phyloP scores from a whole-genome alignment of 2,888 invertebrate genomes.

The Adelognathus sp. region DNA sequence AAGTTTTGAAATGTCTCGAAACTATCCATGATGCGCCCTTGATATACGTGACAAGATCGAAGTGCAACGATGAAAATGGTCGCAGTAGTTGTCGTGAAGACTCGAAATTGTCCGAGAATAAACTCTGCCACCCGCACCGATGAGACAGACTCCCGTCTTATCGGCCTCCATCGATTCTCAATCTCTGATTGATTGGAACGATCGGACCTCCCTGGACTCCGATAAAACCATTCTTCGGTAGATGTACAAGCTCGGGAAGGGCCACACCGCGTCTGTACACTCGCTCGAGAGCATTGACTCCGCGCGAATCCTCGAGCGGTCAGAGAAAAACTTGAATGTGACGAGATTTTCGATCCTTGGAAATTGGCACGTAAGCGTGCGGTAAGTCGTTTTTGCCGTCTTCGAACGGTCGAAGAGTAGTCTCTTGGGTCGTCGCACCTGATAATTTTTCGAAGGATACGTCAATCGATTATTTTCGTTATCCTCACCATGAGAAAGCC shows the following conservation, averaged over 20 bases:
- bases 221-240: neutral
- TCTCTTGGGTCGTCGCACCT: conserved; percentile 21
- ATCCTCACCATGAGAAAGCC: neutral
- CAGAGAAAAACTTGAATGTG: conserved; percentile 38
- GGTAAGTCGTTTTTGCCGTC: conserved; percentile 28
- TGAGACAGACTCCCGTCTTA: neutral
- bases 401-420: neutral
- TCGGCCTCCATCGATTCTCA: conserved; percentile 11
- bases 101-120: neutral
- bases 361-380: conserved; percentile 40
- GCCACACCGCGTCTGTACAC: conserved; percentile 34
- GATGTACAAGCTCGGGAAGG: neutral
- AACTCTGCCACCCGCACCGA: neutral
- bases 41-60: neutral
- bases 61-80: neutral
- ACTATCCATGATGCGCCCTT: too few species aligned
- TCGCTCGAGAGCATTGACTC: conserved; percentile 23
- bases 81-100: neutral
- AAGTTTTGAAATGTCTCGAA: too few species aligned
- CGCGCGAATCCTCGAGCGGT: conserved; percentile 24
- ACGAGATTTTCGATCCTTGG: conserved; percentile 9
- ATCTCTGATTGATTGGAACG: conserved; percentile 15
- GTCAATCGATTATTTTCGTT: neutral
- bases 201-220: neutral
- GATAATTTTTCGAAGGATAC: conserved; percentile 13